Conservation (phyloP, 2,113 vertebrate species). For the Pagrus major region DNA sequence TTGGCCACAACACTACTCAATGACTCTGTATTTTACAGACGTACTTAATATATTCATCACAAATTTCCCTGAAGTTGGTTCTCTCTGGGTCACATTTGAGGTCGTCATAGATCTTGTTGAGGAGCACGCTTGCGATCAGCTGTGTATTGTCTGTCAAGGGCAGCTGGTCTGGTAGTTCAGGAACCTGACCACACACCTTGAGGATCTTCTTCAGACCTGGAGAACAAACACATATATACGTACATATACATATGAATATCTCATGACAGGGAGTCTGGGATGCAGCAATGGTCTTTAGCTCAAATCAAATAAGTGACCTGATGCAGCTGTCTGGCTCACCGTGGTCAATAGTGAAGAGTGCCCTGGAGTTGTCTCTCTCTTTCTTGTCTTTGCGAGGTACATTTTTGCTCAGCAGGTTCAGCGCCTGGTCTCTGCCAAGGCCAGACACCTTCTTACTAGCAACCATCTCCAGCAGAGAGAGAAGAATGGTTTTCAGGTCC, state of each 20-base stretch:
- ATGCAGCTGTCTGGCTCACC: conserved; percentile 83
- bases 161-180: conserved; percentile 92
- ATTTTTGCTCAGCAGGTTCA: conserved; percentile 95
- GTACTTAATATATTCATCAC: conserved; percentile 94
- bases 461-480: conserved; percentile 92
- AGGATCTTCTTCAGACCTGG: conserved; percentile 96
- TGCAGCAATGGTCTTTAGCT: background rate
- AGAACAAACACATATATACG: conserved; percentile 28
- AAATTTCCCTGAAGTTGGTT: conserved; percentile 90
- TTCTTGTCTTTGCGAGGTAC: conserved; percentile 90
- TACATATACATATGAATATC: background rate
- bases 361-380: conserved; percentile 87
- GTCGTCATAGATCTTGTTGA: conserved; percentile 94
- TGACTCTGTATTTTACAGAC: conserved; percentile 12
- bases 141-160: conserved; percentile 94
- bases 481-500: conserved; percentile 90
- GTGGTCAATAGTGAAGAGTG: conserved; percentile 91
- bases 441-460: conserved; percentile 92
- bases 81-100: conserved; percentile 94
- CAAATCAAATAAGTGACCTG: background rate
- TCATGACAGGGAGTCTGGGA: background rate
- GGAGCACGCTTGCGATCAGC: conserved; percentile 93
- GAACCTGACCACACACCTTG: conserved; percentile 94
- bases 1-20: background rate
- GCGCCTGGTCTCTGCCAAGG: conserved; percentile 93